Evolutionary conservation across 2,888 invertebrate genomes (phyloP), one percentile per base, ranked within the genome.

Genomic region (Allacma fusca): DNA sequence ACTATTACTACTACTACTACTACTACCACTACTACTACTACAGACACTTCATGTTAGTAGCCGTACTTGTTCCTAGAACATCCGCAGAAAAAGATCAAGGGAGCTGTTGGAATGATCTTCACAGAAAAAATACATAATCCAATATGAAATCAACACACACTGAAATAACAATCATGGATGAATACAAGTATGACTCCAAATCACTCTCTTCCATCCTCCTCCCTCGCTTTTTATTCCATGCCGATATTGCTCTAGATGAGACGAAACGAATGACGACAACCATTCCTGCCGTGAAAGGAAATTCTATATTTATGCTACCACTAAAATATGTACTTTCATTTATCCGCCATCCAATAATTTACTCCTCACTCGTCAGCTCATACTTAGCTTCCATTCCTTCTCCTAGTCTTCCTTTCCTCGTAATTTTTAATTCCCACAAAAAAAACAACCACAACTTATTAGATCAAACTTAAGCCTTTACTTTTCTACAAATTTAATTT

Each of bases 121-220:
- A 16, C 2, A 23, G 5, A 62, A 62, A 62, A 26, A 62, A 62
- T 26, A 62, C 26, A 21, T 62, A 72, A 71, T 77, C 59, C 68
- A 23, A 74, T 74, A 62, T 65, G 62, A 74, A 74, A 74, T 74
- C 74, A 73, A 74, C 65, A 74, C 74, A 74, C 62, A 74, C 28
- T 74, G 43, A 65, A 74, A 74, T 62, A 74, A 74, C 74, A 74
- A 64, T 74, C 65, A 74, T 43, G n/a, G 44, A 64, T 19, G 28
- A 40, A 74, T 13, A n/a, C 34, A 59, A 40, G 23, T 26, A 71
- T 43, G 43, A 43, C 21, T 69, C 62, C 26, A 23, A 62, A 23
- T 62, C 62, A 62, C 2, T 26, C 62, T 62, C 62, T 57, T 57
- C 21, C 57, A 21, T 19, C 57, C 57, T 57, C 62, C 62, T 62